Percentiles rank a stretch among this genome's conserved stretches.
These are phyloP conservation scores for Pitta sordida DNA, from an alignment of 2,113 vertebrate genomes.

Conservation along the genomic window DNA sequence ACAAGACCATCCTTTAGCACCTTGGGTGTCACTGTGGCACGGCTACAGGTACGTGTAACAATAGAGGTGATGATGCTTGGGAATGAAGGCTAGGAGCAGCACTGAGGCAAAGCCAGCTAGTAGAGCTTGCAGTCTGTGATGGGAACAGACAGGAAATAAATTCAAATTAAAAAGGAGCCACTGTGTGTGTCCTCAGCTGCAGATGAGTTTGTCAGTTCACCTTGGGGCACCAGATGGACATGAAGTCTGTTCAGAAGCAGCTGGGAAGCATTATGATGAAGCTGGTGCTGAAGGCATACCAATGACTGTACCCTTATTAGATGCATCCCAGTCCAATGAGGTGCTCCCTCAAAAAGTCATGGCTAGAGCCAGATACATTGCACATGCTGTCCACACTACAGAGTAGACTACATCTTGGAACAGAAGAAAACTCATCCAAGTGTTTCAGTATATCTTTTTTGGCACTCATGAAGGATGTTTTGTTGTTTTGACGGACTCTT, in stretches of 20 bases:
- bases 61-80: neutral
- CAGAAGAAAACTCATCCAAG: fast-evolving
- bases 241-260: neutral
- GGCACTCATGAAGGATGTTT: neutral
- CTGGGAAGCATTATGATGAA: neutral
- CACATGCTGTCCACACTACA: neutral
- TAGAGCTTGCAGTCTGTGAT: neutral
- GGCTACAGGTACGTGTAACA: neutral
- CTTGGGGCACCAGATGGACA: neutral
- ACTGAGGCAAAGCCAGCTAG: neutral
- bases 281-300: neutral
- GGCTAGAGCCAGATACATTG: too few relatives aligned
- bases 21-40: neutral
- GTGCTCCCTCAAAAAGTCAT: neutral
- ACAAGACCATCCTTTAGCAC: neutral
- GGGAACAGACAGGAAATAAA: neutral
- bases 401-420: neutral
- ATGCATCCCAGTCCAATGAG: neutral
- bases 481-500: neutral
- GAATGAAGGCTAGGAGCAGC: neutral
- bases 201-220: neutral
- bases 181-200: neutral
- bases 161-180: neutral
- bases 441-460: neutral
- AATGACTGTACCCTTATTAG: neutral